Conservation (phyloP, 2,113 vertebrate genomes). For the Acrocephalus kingi region DNA sequence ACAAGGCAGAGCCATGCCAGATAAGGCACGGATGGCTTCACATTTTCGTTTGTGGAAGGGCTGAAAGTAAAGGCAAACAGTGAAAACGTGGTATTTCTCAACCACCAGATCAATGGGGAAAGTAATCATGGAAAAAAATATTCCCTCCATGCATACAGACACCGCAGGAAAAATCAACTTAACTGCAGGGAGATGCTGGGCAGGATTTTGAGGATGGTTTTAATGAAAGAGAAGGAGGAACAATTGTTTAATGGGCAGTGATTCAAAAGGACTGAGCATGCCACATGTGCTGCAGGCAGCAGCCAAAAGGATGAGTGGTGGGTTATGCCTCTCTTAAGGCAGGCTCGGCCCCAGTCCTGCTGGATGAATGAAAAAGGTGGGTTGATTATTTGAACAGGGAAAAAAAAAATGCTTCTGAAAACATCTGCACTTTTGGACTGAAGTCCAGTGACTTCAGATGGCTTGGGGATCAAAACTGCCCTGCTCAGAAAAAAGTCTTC, state of each 20-base stretch:
- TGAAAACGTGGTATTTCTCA: conserved; percentile 27
- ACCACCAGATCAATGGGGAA: conserved; percentile 26
- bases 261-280: neutral
- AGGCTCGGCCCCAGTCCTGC: neutral
- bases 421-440: neutral
- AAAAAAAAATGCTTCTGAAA: neutral
- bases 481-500: neutral
- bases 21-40: conserved; percentile 67
- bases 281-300: neutral
- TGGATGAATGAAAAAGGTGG: neutral
- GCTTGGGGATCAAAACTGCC: neutral
- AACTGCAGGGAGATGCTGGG: neutral
- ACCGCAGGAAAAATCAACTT: neutral
- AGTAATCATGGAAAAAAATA: neutral
- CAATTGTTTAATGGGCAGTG: neutral
- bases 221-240: conserved; percentile 14
- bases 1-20: conserved; percentile 35
- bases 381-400: neutral
- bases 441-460: neutral
- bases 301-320: neutral
- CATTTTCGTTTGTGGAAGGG: conserved; percentile 68
- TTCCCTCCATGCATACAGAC: neutral
- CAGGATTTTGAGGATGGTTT: conserved; percentile 1
- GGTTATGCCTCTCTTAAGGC: neutral
- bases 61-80: conserved; percentile 58